Base-by-base conservation (phyloP, 2,113 vertebrate species). In the Notarius lentiginosus region DNA sequence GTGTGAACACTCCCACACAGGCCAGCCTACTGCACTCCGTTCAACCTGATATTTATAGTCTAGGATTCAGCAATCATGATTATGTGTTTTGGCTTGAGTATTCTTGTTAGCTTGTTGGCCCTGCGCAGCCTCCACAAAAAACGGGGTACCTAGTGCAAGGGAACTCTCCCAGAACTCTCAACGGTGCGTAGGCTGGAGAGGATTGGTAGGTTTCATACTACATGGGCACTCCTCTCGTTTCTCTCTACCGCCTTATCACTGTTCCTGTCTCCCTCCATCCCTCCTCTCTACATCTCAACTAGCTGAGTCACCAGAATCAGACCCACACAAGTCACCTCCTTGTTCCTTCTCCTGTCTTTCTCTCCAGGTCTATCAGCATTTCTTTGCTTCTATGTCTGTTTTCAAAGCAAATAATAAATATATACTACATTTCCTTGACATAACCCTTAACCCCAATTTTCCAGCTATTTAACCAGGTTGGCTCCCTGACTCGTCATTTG, bases 381-480 rank as follows among this genome's bases (percentile, higher is more conserved):
- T 90, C 89, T 92, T 90, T 91, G 88, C 88, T 89, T 91, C 89
- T 92, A 88, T 92, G 88, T 90, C 89, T 91, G 90, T 86, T 85
- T 61, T 84, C 22, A n/a, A 30, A 65, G 27, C 47, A 12, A 5
- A 22, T 47, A 27, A 41, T 41, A 47, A 8, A 55, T 55, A n/a
- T 27, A 15, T 27, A 17, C 1, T 47, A 47, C 18, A 10, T 22
- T 9, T 20, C 70, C 70, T 49, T 53, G 20, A 53, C 49, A 49
- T 75, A 49, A 75, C 47, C 72, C 41, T 75, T 49, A 49, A 75
- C n/a, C 49, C 85, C 70, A 51, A 20, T 76, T 55, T 24, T 79
- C n/a, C 83, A 76, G 79, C 89, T 63, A 24, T 82, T 24, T 49
- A 83, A 24, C 92, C 92, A 92, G 90, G 90, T 93, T 90, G 89